Conservation (phyloP, 2,113 vertebrate species). For the Lophura nycthemera region DNA sequence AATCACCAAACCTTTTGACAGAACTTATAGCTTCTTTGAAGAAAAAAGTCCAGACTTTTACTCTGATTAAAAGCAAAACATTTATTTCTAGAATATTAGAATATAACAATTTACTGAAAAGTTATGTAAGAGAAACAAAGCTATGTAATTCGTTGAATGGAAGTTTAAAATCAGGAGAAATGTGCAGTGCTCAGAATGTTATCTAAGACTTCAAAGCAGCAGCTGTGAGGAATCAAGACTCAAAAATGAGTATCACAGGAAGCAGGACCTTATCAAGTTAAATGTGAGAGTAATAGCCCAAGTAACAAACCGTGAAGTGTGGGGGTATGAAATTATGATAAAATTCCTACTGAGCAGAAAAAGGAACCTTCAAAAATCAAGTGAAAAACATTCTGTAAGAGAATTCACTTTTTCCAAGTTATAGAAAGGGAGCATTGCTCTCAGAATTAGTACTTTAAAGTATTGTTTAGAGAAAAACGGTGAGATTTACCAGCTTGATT, state of each 20-base stretch:
- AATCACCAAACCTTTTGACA: not conserved
- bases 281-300: slow-evolving; percentile 62
- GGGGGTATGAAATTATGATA: slow-evolving; percentile 72
- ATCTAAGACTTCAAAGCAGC: slow-evolving; percentile 74
- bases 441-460: slow-evolving; percentile 62
- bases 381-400: slow-evolving; percentile 51
- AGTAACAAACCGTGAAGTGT: slow-evolving; percentile 72
- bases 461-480: not conserved
- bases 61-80: slow-evolving; percentile 57
- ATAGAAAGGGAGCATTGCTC: slow-evolving; percentile 24
- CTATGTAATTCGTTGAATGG: not conserved
- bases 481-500: not conserved
- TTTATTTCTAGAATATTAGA: slow-evolving; percentile 11
- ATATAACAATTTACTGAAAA: not conserved
- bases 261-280: slow-evolving; percentile 67
- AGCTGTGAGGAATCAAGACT: slow-evolving; percentile 68
- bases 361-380: slow-evolving; percentile 48
- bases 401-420: slow-evolving; percentile 20
- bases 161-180: slow-evolving; percentile 59
- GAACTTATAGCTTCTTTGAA: slow-evolving; percentile 13
- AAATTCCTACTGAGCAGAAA: slow-evolving; percentile 61
- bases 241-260: slow-evolving; percentile 64
- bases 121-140: slow-evolving; percentile 47
- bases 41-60: slow-evolving; percentile 7
- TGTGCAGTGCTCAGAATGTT: slow-evolving; percentile 38